phyloP scores from a whole-genome alignment of 2,797 vertebrate genomes.

The Sylvia borin region DNA sequence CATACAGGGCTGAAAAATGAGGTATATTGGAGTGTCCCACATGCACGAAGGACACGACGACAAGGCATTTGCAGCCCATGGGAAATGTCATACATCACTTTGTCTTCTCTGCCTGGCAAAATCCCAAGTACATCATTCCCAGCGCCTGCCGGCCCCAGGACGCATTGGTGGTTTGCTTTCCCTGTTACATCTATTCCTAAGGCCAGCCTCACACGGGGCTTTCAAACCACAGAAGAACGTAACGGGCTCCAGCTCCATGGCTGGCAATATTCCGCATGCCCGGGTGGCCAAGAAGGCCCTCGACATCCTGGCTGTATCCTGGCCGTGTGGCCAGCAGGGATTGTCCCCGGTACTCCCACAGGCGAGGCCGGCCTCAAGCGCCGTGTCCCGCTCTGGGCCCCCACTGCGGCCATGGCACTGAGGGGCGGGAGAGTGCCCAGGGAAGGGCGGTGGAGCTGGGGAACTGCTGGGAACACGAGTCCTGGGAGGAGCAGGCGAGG shows the following conservation, averaged over 20 bases:
- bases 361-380: rapidly evolving
- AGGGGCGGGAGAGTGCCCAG: not conserved
- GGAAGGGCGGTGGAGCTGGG: not conserved
- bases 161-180: not conserved
- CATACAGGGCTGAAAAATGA: not conserved
- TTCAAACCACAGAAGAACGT: rapidly evolving
- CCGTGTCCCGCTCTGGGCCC: rapidly evolving
- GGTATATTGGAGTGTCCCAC: rapidly evolving
- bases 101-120: not conserved
- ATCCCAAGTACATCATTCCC: not conserved
- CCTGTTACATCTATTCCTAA: not conserved
- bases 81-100: not conserved
- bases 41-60: rapidly evolving
- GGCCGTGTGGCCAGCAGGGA: rapidly evolving
- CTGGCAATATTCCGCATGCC: not conserved
- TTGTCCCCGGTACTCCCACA: rapidly evolving
- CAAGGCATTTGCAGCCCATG: not conserved
- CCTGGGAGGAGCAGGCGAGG: not conserved
- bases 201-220: not conserved
- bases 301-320: rapidly evolving
- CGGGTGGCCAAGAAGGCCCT: not conserved
- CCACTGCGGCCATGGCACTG: rapidly evolving
- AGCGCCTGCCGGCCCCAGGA: rapidly evolving
- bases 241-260: not conserved
- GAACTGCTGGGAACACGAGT: not conserved